Base-by-base conservation (phyloP, 2,888 invertebrate species). In the Cylindroiulus punctatus region DNA sequence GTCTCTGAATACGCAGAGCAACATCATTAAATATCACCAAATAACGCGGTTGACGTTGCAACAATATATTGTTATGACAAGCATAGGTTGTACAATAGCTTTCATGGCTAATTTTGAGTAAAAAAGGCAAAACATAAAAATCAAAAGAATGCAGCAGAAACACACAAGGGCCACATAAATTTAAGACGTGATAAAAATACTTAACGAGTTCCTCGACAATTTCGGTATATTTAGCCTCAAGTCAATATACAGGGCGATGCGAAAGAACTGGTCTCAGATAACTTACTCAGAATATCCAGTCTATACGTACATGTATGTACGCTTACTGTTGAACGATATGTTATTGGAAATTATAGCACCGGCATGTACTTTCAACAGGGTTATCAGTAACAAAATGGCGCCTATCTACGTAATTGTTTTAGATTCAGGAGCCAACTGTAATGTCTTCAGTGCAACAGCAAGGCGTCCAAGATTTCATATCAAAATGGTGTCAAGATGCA, bases 11-110 rank as follows among this genome's bases (percentile, higher is more conserved):
- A 17, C 52, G 19, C 2, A 52, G n/a, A n/a, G 57, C 57, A 57
- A n/a, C 57, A 57, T n/a, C 57, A 57, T 57, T 57, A 57, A 57
- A 57, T n/a, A n/a, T 10, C 57, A 57, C n/a, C 22, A 57, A 22
- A 57, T 57, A 22, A 22, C n/a, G 4, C 22, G 57, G 57, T n/a
- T 57, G 57, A 57, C 57, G 57, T 57, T 19, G 57, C 57, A 57
- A 57, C 57, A 57, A 57, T 57, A 57, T 57, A 57, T 57, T 57
- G 57, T 57, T 57, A 57, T 57, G 57, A 57, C 57, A 57, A 57
- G 22, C 57, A 22, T 22, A 57, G 57, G 22, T 57, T 57, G 57
- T 57, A 57, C 57, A 57, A 57, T 57, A 57, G 57, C 57, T 57
- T 57, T 57, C 57, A 57, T 57, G 57, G 57, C 57, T 57, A 57